Conservation (phyloP, 2,888 invertebrate genomes). For the Tachina grossa region DNA sequence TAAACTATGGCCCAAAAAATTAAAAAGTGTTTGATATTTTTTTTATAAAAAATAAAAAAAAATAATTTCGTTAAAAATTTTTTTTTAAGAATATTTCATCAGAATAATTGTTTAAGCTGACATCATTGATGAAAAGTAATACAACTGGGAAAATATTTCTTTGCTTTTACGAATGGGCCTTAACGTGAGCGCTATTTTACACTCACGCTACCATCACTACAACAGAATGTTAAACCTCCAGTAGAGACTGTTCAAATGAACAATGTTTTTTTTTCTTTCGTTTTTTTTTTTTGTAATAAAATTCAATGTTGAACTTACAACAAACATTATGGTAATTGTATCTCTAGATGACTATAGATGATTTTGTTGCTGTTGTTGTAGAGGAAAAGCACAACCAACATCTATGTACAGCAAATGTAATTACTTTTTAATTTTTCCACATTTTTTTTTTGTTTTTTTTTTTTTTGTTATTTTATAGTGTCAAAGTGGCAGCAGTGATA, state of each 20-base stretch:
- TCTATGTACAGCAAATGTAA: constrained; percentile 55
- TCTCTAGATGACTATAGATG: constrained; percentile 25
- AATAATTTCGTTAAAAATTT: too few species aligned
- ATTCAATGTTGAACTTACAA: constrained; percentile 36
- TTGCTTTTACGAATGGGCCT: too few species aligned
- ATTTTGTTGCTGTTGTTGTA: constrained; percentile 31
- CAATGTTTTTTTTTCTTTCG: neutral
- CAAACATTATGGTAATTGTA: constrained; percentile 60
- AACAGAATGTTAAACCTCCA: constrained; percentile 30
- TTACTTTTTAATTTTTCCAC: constrained; percentile 68
- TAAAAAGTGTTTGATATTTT: too few species aligned
- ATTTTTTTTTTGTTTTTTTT: constrained; percentile 9
- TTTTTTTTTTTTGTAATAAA: neutral
- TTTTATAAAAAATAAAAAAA: too few species aligned
- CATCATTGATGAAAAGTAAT: too few species aligned
- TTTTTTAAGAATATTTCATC: too few species aligned
- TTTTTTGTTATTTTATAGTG: constrained; percentile 39
- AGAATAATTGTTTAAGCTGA: too few species aligned
- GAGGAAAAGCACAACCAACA: constrained; percentile 27
- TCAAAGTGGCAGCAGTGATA: constrained; percentile 59
- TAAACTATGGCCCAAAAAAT: too few species aligned
- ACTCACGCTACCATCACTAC: neutral
- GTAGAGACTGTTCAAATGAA: constrained; percentile 8
- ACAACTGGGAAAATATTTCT: too few species aligned
- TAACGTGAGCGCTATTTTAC: too few species aligned